Conservation (phyloP, 2,888 invertebrate species). For the Himalopsyche tibetana region DNA sequence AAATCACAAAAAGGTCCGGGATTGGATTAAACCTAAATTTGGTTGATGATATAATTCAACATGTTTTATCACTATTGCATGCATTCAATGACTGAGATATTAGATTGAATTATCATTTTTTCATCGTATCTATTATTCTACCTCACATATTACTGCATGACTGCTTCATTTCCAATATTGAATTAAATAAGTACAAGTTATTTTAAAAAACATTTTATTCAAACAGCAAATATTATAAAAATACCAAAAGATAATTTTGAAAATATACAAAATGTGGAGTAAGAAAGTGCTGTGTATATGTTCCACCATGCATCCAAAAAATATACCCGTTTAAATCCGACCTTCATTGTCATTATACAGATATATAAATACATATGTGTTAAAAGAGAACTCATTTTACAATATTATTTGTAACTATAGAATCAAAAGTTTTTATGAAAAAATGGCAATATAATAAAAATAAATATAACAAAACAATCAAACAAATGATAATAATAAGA, state of each 20-base stretch:
- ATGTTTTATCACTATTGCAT: no score
- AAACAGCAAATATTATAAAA: not conserved
- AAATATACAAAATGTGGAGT: not conserved
- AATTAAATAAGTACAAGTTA: not conserved
- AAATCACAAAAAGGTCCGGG: no score
- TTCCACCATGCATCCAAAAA: not conserved
- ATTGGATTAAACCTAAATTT: no score
- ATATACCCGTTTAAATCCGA: slow-evolving; percentile 48
- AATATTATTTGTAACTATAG: no score
- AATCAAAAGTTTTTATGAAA: not conserved
- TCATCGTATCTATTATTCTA: no score
- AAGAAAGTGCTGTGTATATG: not conserved
- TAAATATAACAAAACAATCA: slow-evolving; percentile 45
- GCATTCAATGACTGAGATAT: not conserved
- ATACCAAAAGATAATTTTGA: not conserved
- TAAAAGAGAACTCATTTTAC: not conserved
- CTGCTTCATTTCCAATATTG: not conserved
- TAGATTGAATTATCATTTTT: no score
- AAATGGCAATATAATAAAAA: slow-evolving; percentile 43
- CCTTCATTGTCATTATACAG: slow-evolving; percentile 11
- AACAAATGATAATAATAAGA: slow-evolving; percentile 51
- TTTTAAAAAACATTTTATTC: not conserved
- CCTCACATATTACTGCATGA: no score
- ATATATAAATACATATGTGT: not conserved
- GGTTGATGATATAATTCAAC: no score